phyloP scores from a whole-genome alignment of 2,113 vertebrate genomes.

The Piprites chloris region DNA sequence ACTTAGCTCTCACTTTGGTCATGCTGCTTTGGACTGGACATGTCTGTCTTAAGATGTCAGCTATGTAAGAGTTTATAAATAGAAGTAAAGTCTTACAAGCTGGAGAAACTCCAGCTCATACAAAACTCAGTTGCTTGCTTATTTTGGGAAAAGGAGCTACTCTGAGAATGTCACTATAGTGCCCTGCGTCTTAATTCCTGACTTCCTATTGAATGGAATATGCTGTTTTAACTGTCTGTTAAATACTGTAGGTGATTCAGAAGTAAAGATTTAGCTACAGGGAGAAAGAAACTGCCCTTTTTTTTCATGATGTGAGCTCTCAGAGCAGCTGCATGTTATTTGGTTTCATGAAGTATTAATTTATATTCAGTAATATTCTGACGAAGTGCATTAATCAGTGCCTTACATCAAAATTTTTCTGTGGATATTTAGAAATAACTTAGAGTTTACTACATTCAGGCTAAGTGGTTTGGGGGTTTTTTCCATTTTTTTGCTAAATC shows the following conservation, averaged over 20 bases:
- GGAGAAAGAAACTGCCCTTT: background rate
- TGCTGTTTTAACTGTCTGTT: background rate
- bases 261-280: background rate
- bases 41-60: background rate
- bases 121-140: background rate
- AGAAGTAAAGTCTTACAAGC: background rate
- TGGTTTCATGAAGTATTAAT: background rate
- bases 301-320: background rate
- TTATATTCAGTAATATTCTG: background rate
- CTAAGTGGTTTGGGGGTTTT: background rate
- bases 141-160: background rate
- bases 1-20: background rate
- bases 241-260: background rate
- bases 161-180: background rate
- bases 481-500: background rate
- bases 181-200: background rate
- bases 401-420: background rate
- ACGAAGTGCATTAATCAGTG: background rate
- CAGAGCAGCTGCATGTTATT: background rate
- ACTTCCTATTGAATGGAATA: background rate
- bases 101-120: background rate
- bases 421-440: background rate
- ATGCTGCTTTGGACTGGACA: background rate
- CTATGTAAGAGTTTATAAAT: background rate
- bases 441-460: background rate